Evolutionary conservation across 2,888 invertebrate species (phyloP), one percentile per base, ranked within the genome.

Genomic region (Habroteleia sp.): DNA sequence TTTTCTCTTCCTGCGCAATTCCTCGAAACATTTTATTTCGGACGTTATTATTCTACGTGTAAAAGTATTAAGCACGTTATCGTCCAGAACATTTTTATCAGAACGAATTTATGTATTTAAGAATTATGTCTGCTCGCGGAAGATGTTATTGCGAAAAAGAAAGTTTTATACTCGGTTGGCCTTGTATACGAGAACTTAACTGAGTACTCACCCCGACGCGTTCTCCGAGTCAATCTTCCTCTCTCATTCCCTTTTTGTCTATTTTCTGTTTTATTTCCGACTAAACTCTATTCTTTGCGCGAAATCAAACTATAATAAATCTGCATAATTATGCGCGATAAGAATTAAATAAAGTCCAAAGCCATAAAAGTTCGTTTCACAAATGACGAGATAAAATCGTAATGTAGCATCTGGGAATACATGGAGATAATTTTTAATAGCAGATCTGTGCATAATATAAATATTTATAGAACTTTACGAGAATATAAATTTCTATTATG

Each of bases 21-120:
- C n/a, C n/a, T n/a, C n/a, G n/a, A n/a, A n/a, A n/a, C n/a, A n/a
- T n/a, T n/a, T n/a, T n/a, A n/a, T n/a, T n/a, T n/a, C n/a, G n/a
- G n/a, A n/a, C 10, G 29, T 29, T 4, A 39, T 39, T 39, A 20
- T 8, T 6, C 7, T 8, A 20, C 4, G 39, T 20, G 17, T 16
- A 37, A 39, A 16, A 20, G 17, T 25, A 52, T 52, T 44, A 65
- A 54, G 8, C 10, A 13, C 25, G 10, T 44, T 37, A 44, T 54
- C 33, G 44, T 44, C 29, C 4, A 6, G n/a, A 16, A 27, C 44
- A 17, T 46, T 50, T 65, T 54, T 44, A 65, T 65, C 46, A 16
- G 37, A 37, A 11, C n/a, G 20, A 54, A 54, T 65, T 65, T 54
- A 65, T 65, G 44, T 29, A 54, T 65, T 65, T 23, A 29, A 46